phyloP scores from a whole-genome alignment of 2,113 vertebrate genomes.

The Rhea pennata region DNA sequence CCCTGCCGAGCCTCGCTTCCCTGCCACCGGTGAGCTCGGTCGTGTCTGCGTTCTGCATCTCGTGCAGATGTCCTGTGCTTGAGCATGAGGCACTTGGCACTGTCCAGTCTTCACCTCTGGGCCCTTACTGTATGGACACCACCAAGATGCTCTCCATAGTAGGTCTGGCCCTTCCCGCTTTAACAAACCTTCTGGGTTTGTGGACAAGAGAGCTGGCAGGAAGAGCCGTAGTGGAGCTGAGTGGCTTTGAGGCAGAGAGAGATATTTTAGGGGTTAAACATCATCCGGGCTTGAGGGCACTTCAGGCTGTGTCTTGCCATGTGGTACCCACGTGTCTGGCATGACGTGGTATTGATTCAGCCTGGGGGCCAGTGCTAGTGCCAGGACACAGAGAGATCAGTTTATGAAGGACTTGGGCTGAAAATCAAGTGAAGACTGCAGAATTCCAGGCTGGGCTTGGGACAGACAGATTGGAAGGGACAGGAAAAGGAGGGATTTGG shows the following conservation, averaged over 20 bases:
- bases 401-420: not conserved
- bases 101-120: fast-evolving
- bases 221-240: not conserved
- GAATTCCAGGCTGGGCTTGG: conserved; percentile 10
- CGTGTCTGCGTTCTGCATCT: not conserved
- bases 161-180: not conserved
- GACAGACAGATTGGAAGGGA: not conserved
- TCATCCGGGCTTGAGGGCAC: not conserved
- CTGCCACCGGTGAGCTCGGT: not conserved
- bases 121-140: fast-evolving
- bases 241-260: not conserved
- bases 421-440: not conserved
- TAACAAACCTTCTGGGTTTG: not conserved
- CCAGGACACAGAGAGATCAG: not conserved
- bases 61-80: not conserved
- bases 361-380: not conserved
- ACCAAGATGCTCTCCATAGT: fast-evolving
- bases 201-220: not conserved
- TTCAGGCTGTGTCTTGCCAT: not conserved
- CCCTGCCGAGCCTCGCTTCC: not conserved
- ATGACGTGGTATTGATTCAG: not conserved
- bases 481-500: not conserved
- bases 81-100: not conserved
- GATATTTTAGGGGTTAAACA: not conserved
- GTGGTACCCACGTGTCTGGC: conserved; percentile 48